Conservation (phyloP, 2,113 vertebrate genomes). For the Catagonus wagneri region DNA sequence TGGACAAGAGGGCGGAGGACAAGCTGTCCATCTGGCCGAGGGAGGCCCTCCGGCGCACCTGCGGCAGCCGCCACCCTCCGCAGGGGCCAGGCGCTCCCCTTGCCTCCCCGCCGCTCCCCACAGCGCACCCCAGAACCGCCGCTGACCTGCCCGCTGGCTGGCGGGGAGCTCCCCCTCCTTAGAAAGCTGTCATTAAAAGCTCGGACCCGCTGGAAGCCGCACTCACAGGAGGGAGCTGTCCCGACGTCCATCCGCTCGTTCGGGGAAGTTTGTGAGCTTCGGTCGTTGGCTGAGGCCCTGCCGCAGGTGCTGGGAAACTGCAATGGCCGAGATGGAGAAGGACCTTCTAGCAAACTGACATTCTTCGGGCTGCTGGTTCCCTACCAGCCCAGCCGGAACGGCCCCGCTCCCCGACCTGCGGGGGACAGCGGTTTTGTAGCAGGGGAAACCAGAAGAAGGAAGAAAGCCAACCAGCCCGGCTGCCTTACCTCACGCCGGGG, state of each 20-base stretch:
- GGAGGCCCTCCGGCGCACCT: background rate
- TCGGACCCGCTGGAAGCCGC: background rate
- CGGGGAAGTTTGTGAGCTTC: background rate
- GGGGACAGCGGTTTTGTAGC: background rate
- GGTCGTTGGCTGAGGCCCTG: background rate
- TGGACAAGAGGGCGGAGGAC: background rate
- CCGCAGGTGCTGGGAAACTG: background rate
- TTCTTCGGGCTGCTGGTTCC: background rate
- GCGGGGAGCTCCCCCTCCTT: background rate
- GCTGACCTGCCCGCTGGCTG: background rate
- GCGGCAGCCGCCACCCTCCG: background rate
- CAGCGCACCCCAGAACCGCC: background rate
- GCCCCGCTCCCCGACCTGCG: background rate
- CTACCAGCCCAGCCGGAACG: background rate
- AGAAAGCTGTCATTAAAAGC: background rate
- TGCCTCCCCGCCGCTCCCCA: background rate
- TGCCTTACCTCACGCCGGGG: slow-evolving; percentile 49
- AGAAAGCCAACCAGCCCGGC: background rate
- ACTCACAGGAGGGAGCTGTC: too few species aligned
- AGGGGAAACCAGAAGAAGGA: background rate
- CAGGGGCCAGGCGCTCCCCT: background rate
- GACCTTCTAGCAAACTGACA: background rate
- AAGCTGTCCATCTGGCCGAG: background rate
- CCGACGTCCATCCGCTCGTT: background rate
- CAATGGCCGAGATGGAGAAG: background rate